phyloP scores from a whole-genome alignment of 1,140 invertebrate genomes.

The Euwallacea fornicatus region DNA sequence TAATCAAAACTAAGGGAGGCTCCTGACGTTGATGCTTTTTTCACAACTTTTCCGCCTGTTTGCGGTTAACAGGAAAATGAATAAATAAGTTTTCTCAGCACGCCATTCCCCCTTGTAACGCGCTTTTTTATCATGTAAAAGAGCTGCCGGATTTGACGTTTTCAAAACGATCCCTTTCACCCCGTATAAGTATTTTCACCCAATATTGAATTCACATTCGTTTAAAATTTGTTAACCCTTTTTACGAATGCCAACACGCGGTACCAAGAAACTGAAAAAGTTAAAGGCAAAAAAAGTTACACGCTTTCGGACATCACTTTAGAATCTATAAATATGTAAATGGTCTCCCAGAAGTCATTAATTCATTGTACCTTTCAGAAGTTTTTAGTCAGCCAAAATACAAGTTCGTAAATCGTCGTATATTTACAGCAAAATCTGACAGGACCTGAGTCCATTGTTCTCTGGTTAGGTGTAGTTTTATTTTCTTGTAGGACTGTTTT shows the following conservation, averaged over 20 bases:
- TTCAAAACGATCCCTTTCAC: slow-evolving; percentile 29
- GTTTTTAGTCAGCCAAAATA: slow-evolving; percentile 29
- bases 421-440: slow-evolving; percentile 36
- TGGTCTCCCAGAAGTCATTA: slow-evolving; percentile 35
- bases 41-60: slow-evolving; percentile 22
- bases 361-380: slow-evolving; percentile 37
- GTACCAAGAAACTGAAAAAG: slow-evolving; percentile 1
- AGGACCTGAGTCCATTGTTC: slow-evolving; percentile 21
- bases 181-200: slow-evolving; percentile 30
- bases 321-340: slow-evolving; percentile 32
- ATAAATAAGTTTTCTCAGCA: slow-evolving; percentile 34
- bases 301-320: slow-evolving; percentile 17
- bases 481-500: slow-evolving; percentile 27
- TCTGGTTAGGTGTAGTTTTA: slow-evolving; percentile 25
- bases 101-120: slow-evolving; percentile 22
- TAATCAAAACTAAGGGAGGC: not conserved
- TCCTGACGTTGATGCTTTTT: slow-evolving; percentile 32
- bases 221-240: slow-evolving; percentile 12
- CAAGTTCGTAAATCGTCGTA: slow-evolving; percentile 34
- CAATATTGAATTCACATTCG: slow-evolving; percentile 22
- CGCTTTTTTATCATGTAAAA: slow-evolving; percentile 31
- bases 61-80: slow-evolving; percentile 26
- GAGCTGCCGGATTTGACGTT: slow-evolving; percentile 28
- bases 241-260: not conserved
- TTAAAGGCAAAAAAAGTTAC: slow-evolving; percentile 5